Evolutionary conservation across 2,888 invertebrate genomes (phyloP).

Genomic region (Caenorhabditis auriculariae): DNA sequence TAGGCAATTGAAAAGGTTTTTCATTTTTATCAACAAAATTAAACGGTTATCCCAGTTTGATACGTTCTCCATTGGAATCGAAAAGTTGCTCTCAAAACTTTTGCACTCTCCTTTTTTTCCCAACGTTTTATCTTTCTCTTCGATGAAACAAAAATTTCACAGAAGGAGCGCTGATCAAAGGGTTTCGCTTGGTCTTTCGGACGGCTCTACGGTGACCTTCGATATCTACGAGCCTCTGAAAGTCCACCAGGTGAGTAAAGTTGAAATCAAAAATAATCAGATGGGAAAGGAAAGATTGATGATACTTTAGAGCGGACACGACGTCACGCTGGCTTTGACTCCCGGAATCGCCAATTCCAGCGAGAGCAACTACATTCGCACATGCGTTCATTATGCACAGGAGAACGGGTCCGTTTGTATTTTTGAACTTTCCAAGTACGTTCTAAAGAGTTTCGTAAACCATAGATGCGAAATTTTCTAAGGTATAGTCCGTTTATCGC

Average conservation of each 20-base stretch:
- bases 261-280: background rate
- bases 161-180: slow-evolving; percentile 3
- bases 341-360: slow-evolving; percentile 92
- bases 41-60: too few species aligned
- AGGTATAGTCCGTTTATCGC: too few species aligned
- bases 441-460: too few species aligned
- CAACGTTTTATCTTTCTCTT: too few species aligned
- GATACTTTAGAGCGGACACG: slow-evolving; percentile 6
- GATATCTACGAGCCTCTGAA: slow-evolving; percentile 83
- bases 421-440: too few species aligned
- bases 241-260: background rate
- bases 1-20: background rate
- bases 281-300: background rate
- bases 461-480: too few species aligned
- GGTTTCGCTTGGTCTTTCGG: slow-evolving; percentile 1
- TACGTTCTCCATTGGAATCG: too few species aligned
- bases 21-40: background rate
- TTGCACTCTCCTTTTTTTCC: too few species aligned
- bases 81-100: too few species aligned
- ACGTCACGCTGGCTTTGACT: slow-evolving; percentile 74
- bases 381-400: slow-evolving; percentile 88
- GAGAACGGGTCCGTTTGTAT: slow-evolving; percentile 73
- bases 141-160: too few species aligned
- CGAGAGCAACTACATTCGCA: slow-evolving; percentile 88
- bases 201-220: slow-evolving; percentile 81